A percentile compares a stretch with the other conserved stretches of the same genome.
Evolutionary conservation across 2,113 vertebrate genomes (phyloP).

Genomic region (Myotis brandtii): DNA sequence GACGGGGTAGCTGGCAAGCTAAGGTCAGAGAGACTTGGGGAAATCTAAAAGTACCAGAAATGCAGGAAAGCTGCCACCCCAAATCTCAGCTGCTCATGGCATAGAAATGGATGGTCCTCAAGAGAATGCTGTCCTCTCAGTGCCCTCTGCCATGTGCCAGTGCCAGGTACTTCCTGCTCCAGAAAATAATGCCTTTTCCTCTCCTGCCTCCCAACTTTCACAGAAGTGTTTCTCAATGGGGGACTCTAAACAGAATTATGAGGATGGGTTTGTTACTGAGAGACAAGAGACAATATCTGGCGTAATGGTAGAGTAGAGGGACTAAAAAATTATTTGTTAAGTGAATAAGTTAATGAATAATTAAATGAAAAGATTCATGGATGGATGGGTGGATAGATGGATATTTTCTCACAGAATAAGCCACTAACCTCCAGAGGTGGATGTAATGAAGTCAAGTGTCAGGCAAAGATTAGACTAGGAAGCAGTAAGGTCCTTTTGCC

Average conservation of each 20-base stretch:
- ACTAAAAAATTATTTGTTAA: neutral
- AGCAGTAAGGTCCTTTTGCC: neutral
- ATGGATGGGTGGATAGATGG: neutral
- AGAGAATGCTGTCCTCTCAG: neutral
- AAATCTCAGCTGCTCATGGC: neutral
- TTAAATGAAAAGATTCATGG: neutral
- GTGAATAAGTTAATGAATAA: neutral
- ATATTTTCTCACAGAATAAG: neutral
- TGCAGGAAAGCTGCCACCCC: neutral
- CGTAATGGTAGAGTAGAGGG: neutral
- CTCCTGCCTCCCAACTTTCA: neutral
- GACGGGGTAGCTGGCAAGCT: neutral
- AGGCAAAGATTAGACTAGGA: neutral
- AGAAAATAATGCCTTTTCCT: neutral
- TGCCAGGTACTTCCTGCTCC: neutral
- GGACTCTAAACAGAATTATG: neutral
- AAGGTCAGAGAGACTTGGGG: neutral
- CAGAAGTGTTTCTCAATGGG: neutral
- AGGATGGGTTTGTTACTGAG: neutral
- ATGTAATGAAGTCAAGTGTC: neutral
- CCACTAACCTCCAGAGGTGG: neutral
- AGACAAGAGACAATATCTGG: neutral
- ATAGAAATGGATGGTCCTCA: neutral
- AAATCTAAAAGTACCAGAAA: neutral
- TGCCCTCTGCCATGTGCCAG: neutral